Conservation (phyloP, 1,140 invertebrate species). For the Drosophila carrolli region DNA sequence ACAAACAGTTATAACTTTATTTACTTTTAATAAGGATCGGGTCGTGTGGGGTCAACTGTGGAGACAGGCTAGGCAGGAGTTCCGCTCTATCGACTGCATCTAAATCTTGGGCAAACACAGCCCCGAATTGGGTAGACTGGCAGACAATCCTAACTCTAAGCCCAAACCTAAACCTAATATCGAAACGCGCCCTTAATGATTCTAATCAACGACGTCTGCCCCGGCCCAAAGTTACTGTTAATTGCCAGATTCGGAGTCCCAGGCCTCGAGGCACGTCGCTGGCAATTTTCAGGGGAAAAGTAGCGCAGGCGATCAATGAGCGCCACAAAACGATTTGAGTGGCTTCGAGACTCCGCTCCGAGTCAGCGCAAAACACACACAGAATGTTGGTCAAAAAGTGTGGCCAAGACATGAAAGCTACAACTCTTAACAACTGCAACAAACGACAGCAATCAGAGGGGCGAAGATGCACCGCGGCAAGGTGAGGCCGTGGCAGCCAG, state of each 20-base stretch:
- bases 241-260: conserved; percentile 57
- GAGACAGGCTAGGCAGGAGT: conserved; percentile 13
- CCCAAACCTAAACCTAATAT: conserved; percentile 26
- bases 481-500: conserved; percentile 19
- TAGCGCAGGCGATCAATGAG: conserved; percentile 75
- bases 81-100: conserved; percentile 36
- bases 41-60: conserved; percentile 59
- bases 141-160: background rate
- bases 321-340: conserved; percentile 65
- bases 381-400: conserved; percentile 83
- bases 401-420: conserved; percentile 83
- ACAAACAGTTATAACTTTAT: conserved; percentile 77
- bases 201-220: conserved; percentile 70
- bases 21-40: conserved; percentile 78
- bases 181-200: conserved; percentile 79
- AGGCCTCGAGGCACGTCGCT: conserved; percentile 57
- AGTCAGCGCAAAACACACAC: conserved; percentile 60
- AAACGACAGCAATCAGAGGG: conserved; percentile 76
- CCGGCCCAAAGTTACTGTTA: conserved; percentile 68
- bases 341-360: conserved; percentile 19
- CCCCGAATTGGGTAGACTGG: background rate
- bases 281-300: conserved; percentile 75
- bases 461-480: conserved; percentile 35
- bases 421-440: conserved; percentile 82
- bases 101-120: conserved; percentile 41